phyloP scores from a whole-genome alignment of 2,797 vertebrate genomes.

The Pipistrellus pygmaeus region DNA sequence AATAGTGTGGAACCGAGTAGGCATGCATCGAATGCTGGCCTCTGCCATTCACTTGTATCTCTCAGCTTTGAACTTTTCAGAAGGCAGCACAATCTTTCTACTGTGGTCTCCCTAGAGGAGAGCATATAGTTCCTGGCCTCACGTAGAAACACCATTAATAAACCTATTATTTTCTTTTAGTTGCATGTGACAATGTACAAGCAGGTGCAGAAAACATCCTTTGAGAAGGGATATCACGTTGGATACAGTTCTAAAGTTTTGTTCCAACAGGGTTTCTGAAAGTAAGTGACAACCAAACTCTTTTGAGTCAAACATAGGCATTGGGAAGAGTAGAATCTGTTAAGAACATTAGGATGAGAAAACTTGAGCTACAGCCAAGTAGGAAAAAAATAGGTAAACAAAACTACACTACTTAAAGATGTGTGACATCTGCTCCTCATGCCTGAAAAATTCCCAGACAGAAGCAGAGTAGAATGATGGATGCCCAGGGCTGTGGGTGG shows the following conservation, averaged over 20 bases:
- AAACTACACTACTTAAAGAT: background rate
- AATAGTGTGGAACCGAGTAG: fast-evolving
- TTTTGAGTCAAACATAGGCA: background rate
- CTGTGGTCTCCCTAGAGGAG: background rate
- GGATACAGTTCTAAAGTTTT: background rate
- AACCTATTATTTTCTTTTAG: background rate
- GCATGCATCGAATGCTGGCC: background rate
- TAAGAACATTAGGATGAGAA: background rate
- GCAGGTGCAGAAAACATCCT: background rate
- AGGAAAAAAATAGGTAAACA: background rate
- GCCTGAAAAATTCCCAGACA: background rate
- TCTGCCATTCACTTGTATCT: background rate
- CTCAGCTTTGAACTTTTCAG: background rate
- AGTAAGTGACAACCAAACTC: background rate
- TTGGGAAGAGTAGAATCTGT: background rate
- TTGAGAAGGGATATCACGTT: background rate
- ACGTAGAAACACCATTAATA: background rate
- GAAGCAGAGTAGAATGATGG: background rate
- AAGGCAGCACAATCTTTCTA: background rate
- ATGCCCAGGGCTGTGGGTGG: background rate
- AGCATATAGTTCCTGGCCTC: background rate
- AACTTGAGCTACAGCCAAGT: background rate
- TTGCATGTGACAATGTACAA: background rate
- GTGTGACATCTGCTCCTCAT: background rate
- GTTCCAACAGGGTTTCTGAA: background rate